phyloP scores from a whole-genome alignment of 92 coral and sea anemone species.

The Palythoa grandis region DNA sequence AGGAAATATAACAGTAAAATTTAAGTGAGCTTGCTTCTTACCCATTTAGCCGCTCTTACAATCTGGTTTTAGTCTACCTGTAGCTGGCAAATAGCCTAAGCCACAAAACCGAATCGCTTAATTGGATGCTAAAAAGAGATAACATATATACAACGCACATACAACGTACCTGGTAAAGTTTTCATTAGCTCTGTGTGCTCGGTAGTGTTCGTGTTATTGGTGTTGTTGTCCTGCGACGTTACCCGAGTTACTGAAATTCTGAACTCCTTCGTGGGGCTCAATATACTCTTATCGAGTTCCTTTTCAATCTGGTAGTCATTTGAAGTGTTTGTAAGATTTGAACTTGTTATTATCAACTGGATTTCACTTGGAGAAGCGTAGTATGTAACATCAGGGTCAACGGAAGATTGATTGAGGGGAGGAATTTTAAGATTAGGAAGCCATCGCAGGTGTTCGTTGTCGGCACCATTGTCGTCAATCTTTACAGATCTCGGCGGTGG shows the following conservation, averaged over 20 bases:
- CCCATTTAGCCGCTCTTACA: no score
- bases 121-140: no score
- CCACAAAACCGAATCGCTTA: no score
- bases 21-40: no score
- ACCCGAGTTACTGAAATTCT: conserved; percentile 72
- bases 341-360: conserved; percentile 51
- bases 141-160: neutral
- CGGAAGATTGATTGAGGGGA: conserved; percentile 50
- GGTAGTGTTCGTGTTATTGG: conserved; percentile 77
- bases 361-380: conserved; percentile 76
- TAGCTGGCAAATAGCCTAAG: no score
- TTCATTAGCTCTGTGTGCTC: conserved; percentile 54
- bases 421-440: conserved; percentile 74
- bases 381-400: conserved; percentile 67
- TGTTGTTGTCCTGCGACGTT: conserved; percentile 81
- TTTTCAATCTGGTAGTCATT: conserved; percentile 44
- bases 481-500: conserved; percentile 69
- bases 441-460: conserved; percentile 83
- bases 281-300: conserved; percentile 60
- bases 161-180: conserved; percentile 55
- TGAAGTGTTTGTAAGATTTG: conserved; percentile 43
- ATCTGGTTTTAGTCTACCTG: no score
- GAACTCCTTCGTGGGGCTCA: conserved; percentile 77
- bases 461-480: conserved; percentile 68
- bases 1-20: no score